These are phyloP conservation scores for Papilio polyxenes DNA, from an alignment of 1,140 invertebrate genomes.

Conservation along the genomic window DNA sequence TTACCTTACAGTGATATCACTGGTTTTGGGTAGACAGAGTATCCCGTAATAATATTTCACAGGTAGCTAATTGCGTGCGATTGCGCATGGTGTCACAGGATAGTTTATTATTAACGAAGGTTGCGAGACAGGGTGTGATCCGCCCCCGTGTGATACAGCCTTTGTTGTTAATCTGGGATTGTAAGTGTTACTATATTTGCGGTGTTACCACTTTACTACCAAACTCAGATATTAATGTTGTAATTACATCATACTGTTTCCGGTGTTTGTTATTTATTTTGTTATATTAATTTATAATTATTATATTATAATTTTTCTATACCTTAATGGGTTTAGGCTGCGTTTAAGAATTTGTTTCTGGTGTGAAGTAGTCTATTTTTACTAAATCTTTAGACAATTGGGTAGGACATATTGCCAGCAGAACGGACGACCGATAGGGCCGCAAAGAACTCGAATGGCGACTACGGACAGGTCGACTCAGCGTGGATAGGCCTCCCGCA, in stretches of 20 bases:
- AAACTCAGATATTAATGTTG: slow-evolving; percentile 12
- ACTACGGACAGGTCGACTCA: too few species aligned
- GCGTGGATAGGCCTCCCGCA: too few species aligned
- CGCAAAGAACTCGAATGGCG: too few species aligned
- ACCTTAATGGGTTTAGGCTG: not conserved
- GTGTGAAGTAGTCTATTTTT: too few species aligned
- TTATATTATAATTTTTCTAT: not conserved
- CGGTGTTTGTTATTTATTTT: not conserved
- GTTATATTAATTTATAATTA: not conserved
- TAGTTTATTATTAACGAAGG: slow-evolving; percentile 38
- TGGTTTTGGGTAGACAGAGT: slow-evolving; percentile 36
- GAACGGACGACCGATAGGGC: too few species aligned
- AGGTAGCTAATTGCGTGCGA: slow-evolving; percentile 38
- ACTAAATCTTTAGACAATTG: not conserved
- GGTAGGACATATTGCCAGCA: too few species aligned
- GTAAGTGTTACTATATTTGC: slow-evolving; percentile 38
- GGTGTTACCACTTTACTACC: slow-evolving; percentile 32
- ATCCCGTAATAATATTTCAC: slow-evolving; percentile 37
- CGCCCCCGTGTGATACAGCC: slow-evolving; percentile 19
- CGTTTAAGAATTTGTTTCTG: not conserved
- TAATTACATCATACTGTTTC: slow-evolving; percentile 13
- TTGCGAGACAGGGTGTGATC: slow-evolving; percentile 5
- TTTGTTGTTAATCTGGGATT: slow-evolving; percentile 38
- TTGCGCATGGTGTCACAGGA: slow-evolving; percentile 29
- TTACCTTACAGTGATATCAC: slow-evolving; percentile 17